Percentiles rank a stretch among this genome's conserved stretches.
These are phyloP conservation scores for Nezara viridula DNA, from an alignment of 2,888 invertebrate genomes.

Conservation along the genomic window DNA sequence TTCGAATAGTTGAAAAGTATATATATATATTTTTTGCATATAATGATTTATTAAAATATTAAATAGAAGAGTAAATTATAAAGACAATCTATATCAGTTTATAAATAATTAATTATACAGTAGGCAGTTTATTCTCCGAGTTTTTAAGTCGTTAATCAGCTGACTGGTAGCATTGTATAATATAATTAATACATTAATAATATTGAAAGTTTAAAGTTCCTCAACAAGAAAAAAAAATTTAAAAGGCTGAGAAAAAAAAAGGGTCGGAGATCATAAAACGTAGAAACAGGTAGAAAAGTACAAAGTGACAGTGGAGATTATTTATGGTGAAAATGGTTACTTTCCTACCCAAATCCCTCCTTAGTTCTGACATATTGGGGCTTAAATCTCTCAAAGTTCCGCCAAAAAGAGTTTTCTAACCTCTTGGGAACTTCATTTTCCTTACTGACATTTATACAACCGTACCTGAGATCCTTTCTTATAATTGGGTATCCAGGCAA, in stretches of 20 bases:
- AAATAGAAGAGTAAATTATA: too few species aligned
- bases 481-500: not conserved
- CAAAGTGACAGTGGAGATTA: not conserved
- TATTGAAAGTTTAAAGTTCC: not conserved
- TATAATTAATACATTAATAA: not conserved
- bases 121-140: not conserved
- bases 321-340: slow-evolving; percentile 5
- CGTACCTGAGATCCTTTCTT: not conserved
- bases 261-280: not conserved
- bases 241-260: not conserved
- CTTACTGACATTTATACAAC: not conserved
- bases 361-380: slow-evolving; percentile 12
- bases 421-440: not conserved
- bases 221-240: not conserved
- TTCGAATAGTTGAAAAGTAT: too few species aligned
- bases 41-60: too few species aligned
- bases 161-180: not conserved
- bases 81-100: too few species aligned
- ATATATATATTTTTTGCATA: too few species aligned
- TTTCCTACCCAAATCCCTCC: not conserved
- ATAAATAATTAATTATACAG: too few species aligned
- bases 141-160: not conserved
- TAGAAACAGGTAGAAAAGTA: not conserved
- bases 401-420: not conserved
- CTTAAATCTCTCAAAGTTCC: not conserved